These are phyloP conservation scores for Reticulitermes lucifugus DNA, from an alignment of 2,888 invertebrate genomes.

Conservation along the genomic window DNA sequence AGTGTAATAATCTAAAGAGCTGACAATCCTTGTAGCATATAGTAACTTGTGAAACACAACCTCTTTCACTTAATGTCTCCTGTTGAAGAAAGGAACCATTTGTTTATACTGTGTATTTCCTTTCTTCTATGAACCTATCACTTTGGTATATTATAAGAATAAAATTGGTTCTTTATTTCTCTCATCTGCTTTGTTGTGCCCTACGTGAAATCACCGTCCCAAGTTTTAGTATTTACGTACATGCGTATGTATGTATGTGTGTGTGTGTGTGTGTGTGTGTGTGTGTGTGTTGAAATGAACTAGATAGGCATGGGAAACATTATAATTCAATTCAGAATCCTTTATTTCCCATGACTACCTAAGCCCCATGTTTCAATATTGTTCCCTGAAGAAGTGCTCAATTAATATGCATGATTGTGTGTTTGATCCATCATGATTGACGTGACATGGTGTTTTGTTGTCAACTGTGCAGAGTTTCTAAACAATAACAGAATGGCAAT, in stretches of 20 bases:
- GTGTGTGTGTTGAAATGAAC: constrained; percentile 53
- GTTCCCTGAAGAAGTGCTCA: neutral
- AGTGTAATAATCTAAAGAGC: constrained; percentile 59
- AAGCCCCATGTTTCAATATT: neutral
- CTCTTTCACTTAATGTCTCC: neutral
- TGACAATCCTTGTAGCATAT: neutral
- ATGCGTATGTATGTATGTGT: constrained; percentile 62
- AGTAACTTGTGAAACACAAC: neutral
- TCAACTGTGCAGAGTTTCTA: neutral
- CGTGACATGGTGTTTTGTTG: neutral
- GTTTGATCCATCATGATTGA: constrained; percentile 8
- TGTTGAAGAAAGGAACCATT: neutral
- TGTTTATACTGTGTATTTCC: constrained; percentile 36
- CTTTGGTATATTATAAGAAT: constrained; percentile 19
- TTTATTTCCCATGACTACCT: constrained; percentile 1
- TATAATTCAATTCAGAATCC: neutral
- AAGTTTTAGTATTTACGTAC: constrained; percentile 57
- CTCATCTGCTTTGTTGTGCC: constrained; percentile 79
- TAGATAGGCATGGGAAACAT: neutral
- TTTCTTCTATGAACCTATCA: constrained; percentile 53
- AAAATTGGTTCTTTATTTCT: constrained; percentile 17
- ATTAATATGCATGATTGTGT: constrained; percentile 18
- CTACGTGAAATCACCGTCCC: constrained; percentile 75
- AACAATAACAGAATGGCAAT: neutral
- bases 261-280: constrained; percentile 56